Base-by-base conservation (phyloP, 2,113 vertebrate species). In the Taurulus bubalis region DNA sequence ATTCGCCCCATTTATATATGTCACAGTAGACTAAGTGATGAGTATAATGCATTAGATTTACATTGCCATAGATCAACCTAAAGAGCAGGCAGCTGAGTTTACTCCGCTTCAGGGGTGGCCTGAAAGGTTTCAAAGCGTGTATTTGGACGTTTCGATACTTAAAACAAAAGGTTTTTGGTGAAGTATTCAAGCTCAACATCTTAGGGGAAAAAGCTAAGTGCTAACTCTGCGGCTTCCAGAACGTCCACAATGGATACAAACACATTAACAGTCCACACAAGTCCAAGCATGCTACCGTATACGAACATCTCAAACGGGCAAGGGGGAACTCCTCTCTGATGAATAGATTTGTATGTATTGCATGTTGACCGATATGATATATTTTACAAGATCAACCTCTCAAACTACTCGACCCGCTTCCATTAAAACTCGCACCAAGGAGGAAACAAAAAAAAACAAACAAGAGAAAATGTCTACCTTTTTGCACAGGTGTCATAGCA, bases 251-350 rank as follows among this genome's bases (percentile, higher is more conserved):
- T 28, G 82, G 78, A 77, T 77, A 91, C 85, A 84, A 85, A 91
- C 87, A 91, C 92, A 88, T 75, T 42, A 83, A 91, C 89, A 83
- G 75, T 91, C 83, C 90, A 91, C 84, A 92, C 89, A 78, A 77
- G 64, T 92, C 89, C 91, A 93, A 93, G 92, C 93, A 93, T 94
- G 93, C 92, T 90, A 93, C 92, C 87, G 76, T 86, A 89, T 82
- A 92, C 82, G n/a, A 90, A 94, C 89, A 89, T 85, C 81, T 89
- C 66, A 82, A 82, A 88, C 66, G 87, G 85, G 67, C 38, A 45
- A 38, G 20, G 47, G 67, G 71, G 34, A 36, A 68, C 68, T 86
- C 79, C 79, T 85, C 82, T 80, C 70, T 24, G 67, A 63, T 76
- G 74, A 84, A 83, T 84, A 71, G 68, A 85, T 88, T 49, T 67